Conservation (phyloP, 1,140 invertebrate species). For the Hyposmocoma kahamanoa region DNA sequence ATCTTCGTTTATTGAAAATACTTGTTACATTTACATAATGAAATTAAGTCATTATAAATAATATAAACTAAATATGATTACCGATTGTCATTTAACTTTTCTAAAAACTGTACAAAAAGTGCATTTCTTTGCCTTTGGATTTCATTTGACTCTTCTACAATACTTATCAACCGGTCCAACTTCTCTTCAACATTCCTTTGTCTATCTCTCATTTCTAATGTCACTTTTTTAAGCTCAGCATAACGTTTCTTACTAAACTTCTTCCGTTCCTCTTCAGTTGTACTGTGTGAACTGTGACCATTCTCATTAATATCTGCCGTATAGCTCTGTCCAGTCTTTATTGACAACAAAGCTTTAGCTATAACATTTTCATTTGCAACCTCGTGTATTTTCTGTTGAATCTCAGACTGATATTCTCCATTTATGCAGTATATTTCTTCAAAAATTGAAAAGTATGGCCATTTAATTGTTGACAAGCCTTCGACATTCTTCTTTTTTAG, state of each 20-base stretch:
- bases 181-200: slow-evolving; percentile 58
- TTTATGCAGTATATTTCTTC: slow-evolving; percentile 57
- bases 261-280: slow-evolving; percentile 41
- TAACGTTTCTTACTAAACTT: slow-evolving; percentile 46
- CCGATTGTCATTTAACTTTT: slow-evolving; percentile 35
- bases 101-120: slow-evolving; percentile 56
- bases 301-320: slow-evolving; percentile 30
- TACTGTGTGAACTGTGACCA: slow-evolving; percentile 36
- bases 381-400: slow-evolving; percentile 53
- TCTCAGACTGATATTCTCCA: slow-evolving; percentile 55
- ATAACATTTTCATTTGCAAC: slow-evolving; percentile 34
- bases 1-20: too few species aligned
- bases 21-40: too few species aligned
- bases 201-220: slow-evolving; percentile 57
- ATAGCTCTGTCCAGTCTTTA: slow-evolving; percentile 30
- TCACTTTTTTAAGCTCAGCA: slow-evolving; percentile 54
- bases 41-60: too few species aligned
- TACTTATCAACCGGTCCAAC: slow-evolving; percentile 61
- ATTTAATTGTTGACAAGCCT: slow-evolving; percentile 41
- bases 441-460: slow-evolving; percentile 62
- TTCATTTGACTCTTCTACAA: slow-evolving; percentile 62
- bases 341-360: slow-evolving; percentile 44
- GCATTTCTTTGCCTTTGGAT: slow-evolving; percentile 60
- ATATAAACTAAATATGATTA: too few species aligned
- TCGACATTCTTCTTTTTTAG: slow-evolving; percentile 49